Base-by-base conservation (phyloP, 2,888 invertebrate genomes). In the Notodonta ziczac region DNA sequence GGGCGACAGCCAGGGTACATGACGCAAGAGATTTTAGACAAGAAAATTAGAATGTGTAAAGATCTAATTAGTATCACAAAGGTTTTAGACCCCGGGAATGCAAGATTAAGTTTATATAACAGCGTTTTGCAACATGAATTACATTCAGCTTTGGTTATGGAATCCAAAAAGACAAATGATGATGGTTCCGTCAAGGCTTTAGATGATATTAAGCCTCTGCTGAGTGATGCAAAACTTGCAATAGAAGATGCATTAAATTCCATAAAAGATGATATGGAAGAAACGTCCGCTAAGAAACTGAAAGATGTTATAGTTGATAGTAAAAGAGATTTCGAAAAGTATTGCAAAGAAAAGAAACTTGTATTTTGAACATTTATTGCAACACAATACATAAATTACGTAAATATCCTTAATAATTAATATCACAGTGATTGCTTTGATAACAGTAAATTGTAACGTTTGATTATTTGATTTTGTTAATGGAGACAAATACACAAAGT, bases 91-190 rank as follows among this genome's bases (percentile, higher is more conserved):
- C 97, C 97, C 0, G 94, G 96, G n/a, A 96, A 96, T 66, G 95
- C 96, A 12, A 94, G 97, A 71, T 88, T 98, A 8, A 95, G 96
- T 66, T 92, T 98, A 32, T 98, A 98, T 78, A 95, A 95, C 0
- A 96, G 96, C n/a, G 97, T 97, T 2, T 94, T 97, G 57, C 94
- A 96, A 24, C 96, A 96, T 67, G 97, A 98, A 85, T 89, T 97
- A 52, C 94, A 95, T 70, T 92, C 94, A 42, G 95, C 95, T 0
- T 85, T 95, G 56, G 77, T 95, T 62, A 89, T 95, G 65, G 92
- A 94, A 66, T 86, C 90, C 1, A 94, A 93, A 71, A 90, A 86
- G 58, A 79, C 85, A 32, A 93, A 92, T 44, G 82, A 66, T 24
- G 83, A 86, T 66, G 83, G 83, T 10, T 70, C 69, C 12, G 46